Conservation (phyloP, 2,113 vertebrate species). For the Seriola quinqueradiata region DNA sequence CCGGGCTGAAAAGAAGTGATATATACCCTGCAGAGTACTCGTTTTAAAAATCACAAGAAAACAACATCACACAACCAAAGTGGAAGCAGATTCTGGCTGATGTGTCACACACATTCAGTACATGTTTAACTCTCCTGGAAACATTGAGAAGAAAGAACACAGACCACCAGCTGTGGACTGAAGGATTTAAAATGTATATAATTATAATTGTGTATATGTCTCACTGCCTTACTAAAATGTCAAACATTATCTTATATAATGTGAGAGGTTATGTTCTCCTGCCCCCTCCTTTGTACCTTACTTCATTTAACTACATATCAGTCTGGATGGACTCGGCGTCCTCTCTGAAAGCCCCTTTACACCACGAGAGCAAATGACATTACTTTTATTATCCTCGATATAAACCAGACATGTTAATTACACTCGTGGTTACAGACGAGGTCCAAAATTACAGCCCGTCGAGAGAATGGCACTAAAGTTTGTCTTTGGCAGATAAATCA, state of each 20-base stretch:
- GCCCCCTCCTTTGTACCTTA: conserved; percentile 30
- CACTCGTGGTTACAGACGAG: conserved; percentile 31
- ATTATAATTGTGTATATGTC: background rate
- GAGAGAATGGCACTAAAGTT: conserved; percentile 60
- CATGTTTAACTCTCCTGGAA: too few species aligned
- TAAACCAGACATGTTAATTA: conserved; percentile 68
- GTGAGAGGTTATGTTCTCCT: conserved; percentile 1
- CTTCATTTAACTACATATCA: conserved; percentile 14
- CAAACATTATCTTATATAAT: background rate
- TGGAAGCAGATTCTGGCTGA: too few species aligned
- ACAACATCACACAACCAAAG: too few species aligned
- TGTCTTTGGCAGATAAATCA: conserved; percentile 62
- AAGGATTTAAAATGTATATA: background rate
- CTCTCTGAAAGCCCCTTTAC: conserved; percentile 44
- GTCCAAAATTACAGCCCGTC: conserved; percentile 48
- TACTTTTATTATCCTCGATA: conserved; percentile 50
- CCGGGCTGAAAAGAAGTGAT: too few species aligned
- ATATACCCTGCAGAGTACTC: too few species aligned
- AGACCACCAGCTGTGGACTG: background rate
- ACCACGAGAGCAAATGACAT: conserved; percentile 44
- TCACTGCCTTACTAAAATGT: background rate
- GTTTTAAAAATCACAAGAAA: too few species aligned
- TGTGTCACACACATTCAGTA: too few species aligned
- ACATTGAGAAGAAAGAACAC: background rate
- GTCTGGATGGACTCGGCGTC: background rate